A percentile compares a stretch with the other conserved stretches of the same genome.
phyloP scores from a whole-genome alignment of 2,888 invertebrate genomes.

The Rhaphigaster nebulosa region DNA sequence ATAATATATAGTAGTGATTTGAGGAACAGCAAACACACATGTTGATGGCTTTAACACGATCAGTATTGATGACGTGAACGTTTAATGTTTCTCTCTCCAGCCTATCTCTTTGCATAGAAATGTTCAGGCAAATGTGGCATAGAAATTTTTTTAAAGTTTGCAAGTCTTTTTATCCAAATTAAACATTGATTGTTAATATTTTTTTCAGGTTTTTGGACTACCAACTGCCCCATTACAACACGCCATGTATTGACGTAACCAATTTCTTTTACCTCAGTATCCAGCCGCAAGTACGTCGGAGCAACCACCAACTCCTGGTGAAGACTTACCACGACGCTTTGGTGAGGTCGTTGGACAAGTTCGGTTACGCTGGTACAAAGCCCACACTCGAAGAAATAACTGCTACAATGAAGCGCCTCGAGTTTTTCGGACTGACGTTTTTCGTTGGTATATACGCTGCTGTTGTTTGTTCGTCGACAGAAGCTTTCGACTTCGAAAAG shows the following conservation, averaged over 20 bases:
- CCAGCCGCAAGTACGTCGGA: not conserved
- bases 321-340: conserved; percentile 22
- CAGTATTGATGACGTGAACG: no score
- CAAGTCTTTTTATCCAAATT: no score
- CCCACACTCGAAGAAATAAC: not conserved
- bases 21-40: no score
- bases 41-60: no score
- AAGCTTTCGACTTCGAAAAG: not conserved
- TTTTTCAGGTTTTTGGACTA: conserved; percentile 2
- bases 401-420: not conserved
- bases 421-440: not conserved
- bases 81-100: no score
- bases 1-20: no score
- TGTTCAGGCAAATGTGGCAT: no score
- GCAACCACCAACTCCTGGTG: not conserved
- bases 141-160: no score
- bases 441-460: not conserved
- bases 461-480: not conserved
- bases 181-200: not conserved
- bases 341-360: not conserved
- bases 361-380: not conserved
- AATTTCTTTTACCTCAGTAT: not conserved
- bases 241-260: not conserved
- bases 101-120: no score
- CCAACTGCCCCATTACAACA: not conserved